These are phyloP conservation scores for Eupithecia subumbrata DNA, from an alignment of 2,888 invertebrate species.

Conservation along the genomic window DNA sequence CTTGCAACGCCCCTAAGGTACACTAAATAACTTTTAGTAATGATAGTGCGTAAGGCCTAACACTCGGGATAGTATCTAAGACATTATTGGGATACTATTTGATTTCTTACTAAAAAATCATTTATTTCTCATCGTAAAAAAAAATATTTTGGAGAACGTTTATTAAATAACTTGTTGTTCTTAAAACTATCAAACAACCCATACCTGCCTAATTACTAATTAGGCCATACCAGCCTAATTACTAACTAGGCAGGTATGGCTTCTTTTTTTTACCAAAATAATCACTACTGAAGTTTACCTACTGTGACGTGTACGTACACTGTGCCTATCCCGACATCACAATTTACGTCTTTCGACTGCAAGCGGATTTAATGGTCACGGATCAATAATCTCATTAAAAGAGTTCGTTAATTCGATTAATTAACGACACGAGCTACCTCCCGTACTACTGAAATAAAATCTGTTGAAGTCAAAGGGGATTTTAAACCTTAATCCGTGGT, in stretches of 20 bases:
- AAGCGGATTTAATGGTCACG: conserved; percentile 44
- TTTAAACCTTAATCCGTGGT: neutral
- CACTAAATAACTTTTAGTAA: no score
- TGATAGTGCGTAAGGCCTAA: no score
- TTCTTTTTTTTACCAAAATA: neutral
- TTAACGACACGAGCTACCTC: conserved; percentile 38
- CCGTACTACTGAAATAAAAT: conserved; percentile 7
- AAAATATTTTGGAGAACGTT: no score
- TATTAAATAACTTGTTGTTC: no score
- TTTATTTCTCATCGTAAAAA: no score
- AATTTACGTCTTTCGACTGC: conserved; percentile 36
- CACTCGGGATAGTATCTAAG: no score
- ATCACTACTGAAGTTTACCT: neutral
- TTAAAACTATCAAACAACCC: no score
- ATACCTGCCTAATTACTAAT: no score
- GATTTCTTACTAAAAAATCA: no score
- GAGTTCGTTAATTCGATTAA: conserved; percentile 43
- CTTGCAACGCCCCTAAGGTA: no score
- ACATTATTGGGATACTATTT: no score
- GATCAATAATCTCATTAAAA: conserved; percentile 48
- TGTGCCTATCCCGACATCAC: conserved; percentile 17
- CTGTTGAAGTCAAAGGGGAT: neutral
- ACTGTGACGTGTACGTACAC: neutral
- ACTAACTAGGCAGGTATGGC: neutral
- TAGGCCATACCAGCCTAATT: no score